Percentiles rank a stretch among this genome's conserved stretches.
Evolutionary conservation across 2,888 invertebrate genomes (phyloP).

Genomic region (Caenorhabditis sp.): DNA sequence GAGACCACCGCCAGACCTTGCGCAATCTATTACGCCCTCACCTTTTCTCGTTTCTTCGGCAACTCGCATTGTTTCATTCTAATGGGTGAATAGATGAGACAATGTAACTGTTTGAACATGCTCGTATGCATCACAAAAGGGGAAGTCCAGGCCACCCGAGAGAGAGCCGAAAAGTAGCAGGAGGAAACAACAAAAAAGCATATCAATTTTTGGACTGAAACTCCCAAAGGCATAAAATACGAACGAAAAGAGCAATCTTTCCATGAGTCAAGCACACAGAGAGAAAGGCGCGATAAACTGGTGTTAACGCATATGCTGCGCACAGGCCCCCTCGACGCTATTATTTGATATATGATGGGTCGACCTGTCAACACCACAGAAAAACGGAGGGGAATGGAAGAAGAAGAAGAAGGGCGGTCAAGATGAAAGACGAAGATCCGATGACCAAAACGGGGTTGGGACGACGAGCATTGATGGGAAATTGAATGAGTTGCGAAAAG

Average conservation of each 20-base stretch:
- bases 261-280: slow-evolving; percentile 55
- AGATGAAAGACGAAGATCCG: slow-evolving; percentile 48
- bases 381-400: slow-evolving; percentile 30
- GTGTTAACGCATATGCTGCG: slow-evolving; percentile 60
- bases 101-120: slow-evolving; percentile 19
- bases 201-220: slow-evolving; percentile 12
- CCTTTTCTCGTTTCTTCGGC: slow-evolving; percentile 24
- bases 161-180: background rate
- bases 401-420: slow-evolving; percentile 35
- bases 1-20: slow-evolving; percentile 36
- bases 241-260: slow-evolving; percentile 35
- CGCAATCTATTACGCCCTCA: slow-evolving; percentile 57
- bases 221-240: slow-evolving; percentile 19
- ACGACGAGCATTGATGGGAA: background rate
- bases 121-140: background rate
- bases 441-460: slow-evolving; percentile 15
- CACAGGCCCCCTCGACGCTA: slow-evolving; percentile 54
- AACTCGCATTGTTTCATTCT: slow-evolving; percentile 58
- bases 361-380: slow-evolving; percentile 51
- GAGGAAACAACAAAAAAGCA: background rate
- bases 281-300: slow-evolving; percentile 64
- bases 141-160: background rate
- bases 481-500: background rate
- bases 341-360: slow-evolving; percentile 66
- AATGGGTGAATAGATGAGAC: slow-evolving; percentile 39